These are phyloP conservation scores for Euleptes europaea DNA, from an alignment of 2,113 vertebrate species.

Conservation along the genomic window DNA sequence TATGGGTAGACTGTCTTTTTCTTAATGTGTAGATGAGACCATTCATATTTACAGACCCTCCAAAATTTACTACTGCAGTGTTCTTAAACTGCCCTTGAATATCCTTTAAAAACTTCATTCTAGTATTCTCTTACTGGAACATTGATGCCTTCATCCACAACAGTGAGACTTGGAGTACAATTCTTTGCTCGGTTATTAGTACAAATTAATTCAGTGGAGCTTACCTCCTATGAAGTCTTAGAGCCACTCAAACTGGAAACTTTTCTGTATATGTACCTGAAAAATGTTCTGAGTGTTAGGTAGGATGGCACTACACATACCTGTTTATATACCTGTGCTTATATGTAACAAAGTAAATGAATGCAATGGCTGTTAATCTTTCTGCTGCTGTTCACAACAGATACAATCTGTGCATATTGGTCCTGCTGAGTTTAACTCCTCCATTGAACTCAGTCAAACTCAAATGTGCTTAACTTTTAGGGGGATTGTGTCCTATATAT, in stretches of 20 bases:
- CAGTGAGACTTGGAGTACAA: neutral
- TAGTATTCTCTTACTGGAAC: neutral
- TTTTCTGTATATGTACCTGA: neutral
- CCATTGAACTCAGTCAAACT: neutral
- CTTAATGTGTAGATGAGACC: neutral
- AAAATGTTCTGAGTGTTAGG: neutral
- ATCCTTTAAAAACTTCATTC: neutral
- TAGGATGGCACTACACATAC: neutral
- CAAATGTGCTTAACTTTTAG: neutral
- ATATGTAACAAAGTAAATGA: neutral
- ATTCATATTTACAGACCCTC: neutral
- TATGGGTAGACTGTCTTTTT: neutral
- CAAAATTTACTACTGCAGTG: neutral
- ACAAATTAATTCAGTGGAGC: too few relatives aligned
- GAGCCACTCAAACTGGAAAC: neutral
- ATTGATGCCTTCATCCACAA: neutral
- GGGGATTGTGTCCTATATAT: neutral
- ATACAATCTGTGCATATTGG: neutral
- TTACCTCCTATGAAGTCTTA: too few relatives aligned
- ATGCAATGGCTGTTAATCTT: neutral
- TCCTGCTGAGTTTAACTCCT: too few relatives aligned
- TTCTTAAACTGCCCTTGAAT: neutral
- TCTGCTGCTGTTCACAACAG: neutral
- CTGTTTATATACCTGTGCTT: neutral
- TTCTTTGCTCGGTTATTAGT: too few relatives aligned